Evolutionary conservation across 2,113 vertebrate genomes (phyloP).

Genomic region (Laterallus jamaicensis): DNA sequence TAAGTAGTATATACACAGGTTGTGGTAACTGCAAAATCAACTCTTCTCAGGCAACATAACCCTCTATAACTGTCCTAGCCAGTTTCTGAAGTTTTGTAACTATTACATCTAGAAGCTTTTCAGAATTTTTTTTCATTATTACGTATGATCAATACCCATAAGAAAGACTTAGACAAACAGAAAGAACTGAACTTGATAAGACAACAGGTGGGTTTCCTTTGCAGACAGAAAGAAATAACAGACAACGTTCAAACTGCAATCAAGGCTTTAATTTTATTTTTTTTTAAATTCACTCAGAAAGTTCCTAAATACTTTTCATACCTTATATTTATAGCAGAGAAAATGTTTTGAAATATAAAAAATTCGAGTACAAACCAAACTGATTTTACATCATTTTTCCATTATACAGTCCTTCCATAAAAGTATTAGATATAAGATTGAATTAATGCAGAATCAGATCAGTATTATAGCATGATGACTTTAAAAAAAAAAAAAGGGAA

Average conservation of each 20-base stretch:
- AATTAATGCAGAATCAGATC: neutral
- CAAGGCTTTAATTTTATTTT: fast-evolving
- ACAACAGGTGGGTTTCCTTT: neutral
- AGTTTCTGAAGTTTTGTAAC: neutral
- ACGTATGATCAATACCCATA: neutral
- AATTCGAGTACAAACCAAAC: neutral
- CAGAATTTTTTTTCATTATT: neutral
- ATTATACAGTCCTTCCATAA: neutral
- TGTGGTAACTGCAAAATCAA: neutral
- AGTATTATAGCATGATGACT: neutral
- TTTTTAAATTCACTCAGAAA: neutral
- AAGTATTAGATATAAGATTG: neutral
- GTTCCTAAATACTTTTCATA: neutral
- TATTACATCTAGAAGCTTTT: neutral
- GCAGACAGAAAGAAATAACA: neutral
- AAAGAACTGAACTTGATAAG: neutral
- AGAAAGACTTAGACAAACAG: neutral
- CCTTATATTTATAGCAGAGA: neutral
- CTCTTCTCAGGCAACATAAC: neutral
- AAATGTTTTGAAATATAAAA: neutral
- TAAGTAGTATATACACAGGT: neutral
- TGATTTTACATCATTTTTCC: neutral
- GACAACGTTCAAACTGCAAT: neutral
- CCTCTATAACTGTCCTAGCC: neutral
- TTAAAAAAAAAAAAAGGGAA: neutral